A percentile compares a stretch with the other conserved stretches of the same genome.
Conservation (phyloP, 2,888 invertebrate species). For the Argyra leucocephala region DNA sequence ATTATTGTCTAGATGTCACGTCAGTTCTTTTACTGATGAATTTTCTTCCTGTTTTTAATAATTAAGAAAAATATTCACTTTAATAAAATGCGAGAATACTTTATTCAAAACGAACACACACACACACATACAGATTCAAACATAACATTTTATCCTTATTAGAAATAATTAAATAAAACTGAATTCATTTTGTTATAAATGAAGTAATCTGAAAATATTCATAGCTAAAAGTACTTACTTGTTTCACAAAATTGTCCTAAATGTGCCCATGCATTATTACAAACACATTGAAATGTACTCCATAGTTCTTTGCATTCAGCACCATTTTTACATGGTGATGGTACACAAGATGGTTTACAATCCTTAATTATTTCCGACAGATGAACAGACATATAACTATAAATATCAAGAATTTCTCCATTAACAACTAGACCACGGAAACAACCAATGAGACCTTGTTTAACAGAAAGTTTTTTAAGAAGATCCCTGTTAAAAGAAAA, state of each 20-base stretch:
- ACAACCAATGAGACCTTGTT: constrained; percentile 86
- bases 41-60: too few relatives aligned
- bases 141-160: too few relatives aligned
- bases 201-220: too few relatives aligned
- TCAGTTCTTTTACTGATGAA: too few relatives aligned
- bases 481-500: constrained; percentile 54
- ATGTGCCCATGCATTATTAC: constrained; percentile 88
- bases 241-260: constrained; percentile 81
- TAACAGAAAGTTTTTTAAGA: constrained; percentile 69
- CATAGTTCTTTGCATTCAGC: constrained; percentile 84
- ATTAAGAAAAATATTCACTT: too few relatives aligned
- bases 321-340: constrained; percentile 85
- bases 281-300: constrained; percentile 87
- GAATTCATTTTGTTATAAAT: too few relatives aligned
- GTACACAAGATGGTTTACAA: constrained; percentile 88
- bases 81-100: too few relatives aligned
- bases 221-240: constrained; percentile 65
- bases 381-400: constrained; percentile 86
- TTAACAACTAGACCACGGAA: constrained; percentile 87
- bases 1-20: too few relatives aligned
- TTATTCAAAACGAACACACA: too few relatives aligned
- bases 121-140: too few relatives aligned
- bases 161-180: too few relatives aligned
- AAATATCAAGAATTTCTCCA: constrained; percentile 80
- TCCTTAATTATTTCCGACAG: constrained; percentile 84